Evolutionary conservation across 2,888 invertebrate genomes (phyloP), one percentile per base, ranked within the genome.

Genomic region (Palloptera scutellata): DNA sequence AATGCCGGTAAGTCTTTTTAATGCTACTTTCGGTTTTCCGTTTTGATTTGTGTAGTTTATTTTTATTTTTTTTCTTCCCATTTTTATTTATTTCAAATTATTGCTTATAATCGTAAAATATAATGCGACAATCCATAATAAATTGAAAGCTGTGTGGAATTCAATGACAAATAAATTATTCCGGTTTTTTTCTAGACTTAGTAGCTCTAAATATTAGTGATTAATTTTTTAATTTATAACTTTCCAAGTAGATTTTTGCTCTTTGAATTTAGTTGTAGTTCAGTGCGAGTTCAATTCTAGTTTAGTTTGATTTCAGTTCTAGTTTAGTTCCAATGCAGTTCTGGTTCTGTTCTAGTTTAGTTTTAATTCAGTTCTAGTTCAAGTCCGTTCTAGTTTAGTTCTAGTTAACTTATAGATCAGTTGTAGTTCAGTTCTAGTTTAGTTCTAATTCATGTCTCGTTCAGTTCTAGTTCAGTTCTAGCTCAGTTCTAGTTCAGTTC

Each of bases 1-100:
- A 87, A 87, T 79, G 86, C 88, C 83, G 90, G 90, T 90, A 86
- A 88, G 88, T 86, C 66, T 61, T 48, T 59, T 17, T 48, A 61
- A 40, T 30, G 12, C 9, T 48, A 43, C 8, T 15, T 62, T 63
- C 15, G 5, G 45, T 59, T 30, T 4, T 30, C 6, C 30, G 57
- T 57, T 9, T 51, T 54, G 45, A 19, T 45, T 65, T 42, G 52
- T 55, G n/a, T n/a, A n/a, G n/a, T n/a, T n/a, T n/a, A n/a, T n/a
- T n/a, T n/a, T n/a, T n/a, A n/a, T 30, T 30, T 55, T 45, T 61
- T 45, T 41, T 59, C 40, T 59, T 61, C 58, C 17, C 30, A 40
- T 60, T 55, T 45, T 48, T 30, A 48, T 40, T 9, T 11, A 45
- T 70, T 42, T 42, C 4, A 30, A 30, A 30, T 30, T 30, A 30